Conservation (phyloP, 2,888 invertebrate genomes). For the Idaea straminata region DNA sequence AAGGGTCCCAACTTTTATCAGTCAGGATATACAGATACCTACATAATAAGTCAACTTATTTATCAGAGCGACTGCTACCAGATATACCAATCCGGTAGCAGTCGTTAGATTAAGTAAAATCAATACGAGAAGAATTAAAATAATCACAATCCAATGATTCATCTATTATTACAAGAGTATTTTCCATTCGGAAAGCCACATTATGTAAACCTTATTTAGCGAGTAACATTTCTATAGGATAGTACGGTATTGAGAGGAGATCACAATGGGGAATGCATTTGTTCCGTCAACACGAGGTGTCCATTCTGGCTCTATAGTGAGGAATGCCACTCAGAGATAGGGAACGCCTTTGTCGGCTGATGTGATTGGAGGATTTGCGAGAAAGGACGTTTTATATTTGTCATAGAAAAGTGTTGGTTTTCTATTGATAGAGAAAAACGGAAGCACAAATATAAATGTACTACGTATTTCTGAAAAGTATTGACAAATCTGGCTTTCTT, state of each 20-base stretch:
- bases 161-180: neutral
- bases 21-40: too few species aligned
- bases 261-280: constrained; percentile 7
- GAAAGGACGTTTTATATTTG: neutral
- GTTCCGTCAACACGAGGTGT: neutral
- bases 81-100: too few species aligned
- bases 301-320: neutral
- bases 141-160: too few species aligned
- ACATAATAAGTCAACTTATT: too few species aligned
- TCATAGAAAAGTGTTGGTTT: neutral
- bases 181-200: neutral
- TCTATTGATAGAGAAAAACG: neutral
- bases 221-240: neutral
- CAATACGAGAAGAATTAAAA: too few species aligned
- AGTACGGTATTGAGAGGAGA: constrained; percentile 1
- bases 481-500: neutral
- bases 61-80: too few species aligned
- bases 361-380: neutral
- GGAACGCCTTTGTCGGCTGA: neutral
- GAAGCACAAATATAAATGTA: neutral
- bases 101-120: too few species aligned
- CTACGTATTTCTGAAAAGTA: neutral
- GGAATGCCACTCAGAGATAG: neutral
- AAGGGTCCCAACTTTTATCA: too few species aligned
- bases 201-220: neutral